phyloP scores from a whole-genome alignment of 2,888 invertebrate species.

The Didymodactylos carnosus region DNA sequence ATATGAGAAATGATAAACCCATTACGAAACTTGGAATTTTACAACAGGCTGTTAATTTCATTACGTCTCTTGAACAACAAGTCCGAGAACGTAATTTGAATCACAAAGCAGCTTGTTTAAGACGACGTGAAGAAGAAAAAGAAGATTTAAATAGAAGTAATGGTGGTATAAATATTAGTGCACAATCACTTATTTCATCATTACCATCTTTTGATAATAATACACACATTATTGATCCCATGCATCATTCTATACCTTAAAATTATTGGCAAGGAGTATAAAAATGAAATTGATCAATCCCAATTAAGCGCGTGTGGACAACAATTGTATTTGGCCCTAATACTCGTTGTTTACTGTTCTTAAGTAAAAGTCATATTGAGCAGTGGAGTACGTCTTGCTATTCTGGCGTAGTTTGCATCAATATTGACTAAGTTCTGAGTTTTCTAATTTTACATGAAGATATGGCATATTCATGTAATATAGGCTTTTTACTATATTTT shows the following conservation, averaged over 20 bases:
- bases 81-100: slow-evolving; percentile 84
- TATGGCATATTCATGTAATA: too few species aligned
- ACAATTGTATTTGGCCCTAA: too few species aligned
- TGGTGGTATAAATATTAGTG: not conserved
- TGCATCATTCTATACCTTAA: not conserved
- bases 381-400: too few species aligned
- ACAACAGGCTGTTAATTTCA: slow-evolving; percentile 94
- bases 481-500: too few species aligned
- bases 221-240: not conserved
- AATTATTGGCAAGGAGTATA: not conserved
- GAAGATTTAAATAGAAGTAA: slow-evolving; percentile 1
- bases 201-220: not conserved
- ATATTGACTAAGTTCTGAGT: too few species aligned
- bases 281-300: too few species aligned
- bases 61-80: slow-evolving; percentile 90
- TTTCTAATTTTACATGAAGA: too few species aligned
- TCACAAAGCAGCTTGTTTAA: slow-evolving; percentile 92
- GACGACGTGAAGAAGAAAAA: slow-evolving; percentile 56
- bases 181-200: not conserved
- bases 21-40: slow-evolving; percentile 92
- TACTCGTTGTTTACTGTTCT: too few species aligned
- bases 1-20: slow-evolving; percentile 83
- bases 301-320: too few species aligned
- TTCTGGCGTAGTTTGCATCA: too few species aligned
- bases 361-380: too few species aligned